These are phyloP conservation scores for Pseudococcus jackbeardsleyi DNA, from an alignment of 2,888 invertebrate species.

Conservation along the genomic window DNA sequence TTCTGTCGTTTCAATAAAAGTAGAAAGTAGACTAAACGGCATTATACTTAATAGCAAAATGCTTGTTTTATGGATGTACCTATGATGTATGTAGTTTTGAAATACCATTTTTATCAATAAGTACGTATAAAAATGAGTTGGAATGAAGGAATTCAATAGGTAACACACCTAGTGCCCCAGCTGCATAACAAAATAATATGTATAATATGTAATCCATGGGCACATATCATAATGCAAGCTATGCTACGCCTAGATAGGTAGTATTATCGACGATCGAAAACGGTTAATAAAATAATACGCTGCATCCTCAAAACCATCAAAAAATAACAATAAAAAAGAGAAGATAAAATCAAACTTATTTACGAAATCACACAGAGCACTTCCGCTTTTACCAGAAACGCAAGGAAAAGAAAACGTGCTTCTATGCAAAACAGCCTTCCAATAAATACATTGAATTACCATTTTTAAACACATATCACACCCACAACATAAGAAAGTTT, in stretches of 20 bases:
- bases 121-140: neutral
- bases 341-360: neutral
- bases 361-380: conserved; percentile 20
- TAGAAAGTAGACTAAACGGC: conserved; percentile 7
- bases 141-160: neutral
- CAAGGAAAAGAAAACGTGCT: conserved; percentile 1
- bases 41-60: conserved; percentile 16
- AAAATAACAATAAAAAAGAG: conserved; percentile 23
- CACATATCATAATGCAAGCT: neutral
- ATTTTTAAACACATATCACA: conserved; percentile 38
- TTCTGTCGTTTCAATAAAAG: neutral
- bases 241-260: too few relatives aligned
- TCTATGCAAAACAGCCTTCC: conserved; percentile 30
- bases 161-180: too few relatives aligned
- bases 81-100: neutral
- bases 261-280: conserved; percentile 4
- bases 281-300: neutral
- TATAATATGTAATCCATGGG: neutral
- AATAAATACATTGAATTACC: neutral
- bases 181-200: neutral
- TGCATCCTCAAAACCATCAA: neutral
- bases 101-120: neutral
- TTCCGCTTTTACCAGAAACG: conserved; percentile 25
- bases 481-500: conserved; percentile 47
- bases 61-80: neutral